phyloP scores from a whole-genome alignment of 1,140 invertebrate species.

The Nylanderia fulva region DNA sequence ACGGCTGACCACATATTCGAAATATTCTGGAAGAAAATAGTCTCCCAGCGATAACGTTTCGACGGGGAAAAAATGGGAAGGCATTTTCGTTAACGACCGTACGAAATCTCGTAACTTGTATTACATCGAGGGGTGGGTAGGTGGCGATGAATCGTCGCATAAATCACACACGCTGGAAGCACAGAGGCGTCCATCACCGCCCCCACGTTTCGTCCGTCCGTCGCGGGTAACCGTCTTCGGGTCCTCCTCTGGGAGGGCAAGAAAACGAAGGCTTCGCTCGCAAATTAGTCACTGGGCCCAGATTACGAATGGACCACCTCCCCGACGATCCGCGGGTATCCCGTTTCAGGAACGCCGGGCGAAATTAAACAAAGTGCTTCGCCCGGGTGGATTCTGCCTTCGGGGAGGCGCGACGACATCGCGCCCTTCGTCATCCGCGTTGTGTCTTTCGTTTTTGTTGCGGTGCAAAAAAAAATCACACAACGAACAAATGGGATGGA shows the following conservation, averaged over 20 bases:
- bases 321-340: conserved; percentile 65
- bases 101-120: conserved; percentile 61
- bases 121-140: conserved; percentile 63
- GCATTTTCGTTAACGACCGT: conserved; percentile 62
- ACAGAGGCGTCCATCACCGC: conserved; percentile 81
- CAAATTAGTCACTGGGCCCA: conserved; percentile 79
- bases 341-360: conserved; percentile 74
- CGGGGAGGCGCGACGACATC: conserved; percentile 44
- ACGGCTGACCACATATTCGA: background rate
- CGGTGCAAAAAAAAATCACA: conserved; percentile 13
- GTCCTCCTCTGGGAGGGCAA: conserved; percentile 65
- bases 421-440: conserved; percentile 47
- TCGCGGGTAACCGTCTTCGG: conserved; percentile 68
- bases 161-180: conserved; percentile 79
- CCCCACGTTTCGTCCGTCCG: conserved; percentile 76
- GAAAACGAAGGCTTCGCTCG: conserved; percentile 62
- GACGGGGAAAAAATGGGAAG: conserved; percentile 48
- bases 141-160: conserved; percentile 76
- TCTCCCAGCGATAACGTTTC: background rate
- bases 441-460: conserved; percentile 8
- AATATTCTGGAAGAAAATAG: background rate
- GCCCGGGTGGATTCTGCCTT: conserved; percentile 48
- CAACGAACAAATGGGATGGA: conserved; percentile 29
- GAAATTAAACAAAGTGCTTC: conserved; percentile 75
- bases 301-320: conserved; percentile 77